Evolutionary conservation across 2,113 vertebrate species (phyloP), one percentile per base, ranked within the genome.

Genomic region (Gallinago media): DNA sequence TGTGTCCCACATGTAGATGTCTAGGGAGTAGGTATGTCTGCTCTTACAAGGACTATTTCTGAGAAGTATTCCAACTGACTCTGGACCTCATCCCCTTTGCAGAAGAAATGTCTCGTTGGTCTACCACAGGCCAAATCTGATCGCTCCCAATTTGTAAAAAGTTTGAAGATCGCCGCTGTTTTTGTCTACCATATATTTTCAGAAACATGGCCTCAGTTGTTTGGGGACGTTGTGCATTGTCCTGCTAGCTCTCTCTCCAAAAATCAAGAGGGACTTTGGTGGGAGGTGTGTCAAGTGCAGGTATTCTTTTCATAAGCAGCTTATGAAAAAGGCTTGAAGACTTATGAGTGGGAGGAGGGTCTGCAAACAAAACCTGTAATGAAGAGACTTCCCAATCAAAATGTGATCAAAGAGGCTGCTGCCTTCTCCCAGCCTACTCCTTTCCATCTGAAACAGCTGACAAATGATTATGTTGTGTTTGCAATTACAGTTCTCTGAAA

Each of bases 361-460:
- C 67, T 56, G 36, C 32, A 84, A 93, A 71, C 52, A 12, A 92
- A 90, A 93, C 76, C 52, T 81, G 68, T 91, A 95, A 91, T 93
- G 52, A 96, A 86, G 88, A 85, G 42, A 32, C 56, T 90, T 97
- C 72, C 77, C 65, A 83, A 93, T 80, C 75, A 92, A 96, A 95
- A 89, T 80, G 71, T 85, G 70, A 93, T 96, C 94, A 95, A 94
- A 96, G 88, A 92, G 59, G 61, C 89, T 96, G 93, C 93, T 96
- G 91, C 65, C 58, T 94, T 93, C 89, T 92, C 77, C 93, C 92
- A 96, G 86, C 96, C 95, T 96, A 83, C 91, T 95, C 71, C 82
- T 96, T 96, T 96, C 94, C 89, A 76, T 96, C 59, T 92, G 78
- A 95, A 96, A 89, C 79, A 91, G 86, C 92, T 97, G 95, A 97